These are phyloP conservation scores for Bolinopsis microptera DNA, from an alignment of 37 sponge, comb jelly and placozoan genomes.

Conservation along the genomic window DNA sequence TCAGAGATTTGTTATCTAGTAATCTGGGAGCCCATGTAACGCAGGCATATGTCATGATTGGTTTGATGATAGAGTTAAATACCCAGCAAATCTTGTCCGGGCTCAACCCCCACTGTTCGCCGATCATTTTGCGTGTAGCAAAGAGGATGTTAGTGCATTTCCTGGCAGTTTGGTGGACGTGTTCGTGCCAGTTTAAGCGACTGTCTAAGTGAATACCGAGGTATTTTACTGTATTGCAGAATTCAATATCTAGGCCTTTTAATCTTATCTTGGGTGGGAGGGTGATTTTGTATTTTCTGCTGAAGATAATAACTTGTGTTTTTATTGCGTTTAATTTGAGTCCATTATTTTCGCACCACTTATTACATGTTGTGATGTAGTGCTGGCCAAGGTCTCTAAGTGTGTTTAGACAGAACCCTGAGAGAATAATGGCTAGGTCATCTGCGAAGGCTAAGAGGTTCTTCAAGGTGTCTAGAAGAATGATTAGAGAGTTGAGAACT, in stretches of 20 bases:
- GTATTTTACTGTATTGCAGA: too few species aligned
- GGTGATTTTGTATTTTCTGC: neutral
- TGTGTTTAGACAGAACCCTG: neutral
- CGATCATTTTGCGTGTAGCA: too few species aligned
- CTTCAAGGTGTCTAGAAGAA: neutral
- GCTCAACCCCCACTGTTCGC: too few species aligned
- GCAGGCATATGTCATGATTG: conserved; percentile 42
- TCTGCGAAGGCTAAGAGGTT: conserved; percentile 26
- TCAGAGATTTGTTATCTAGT: neutral
- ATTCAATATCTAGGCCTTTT: too few species aligned
- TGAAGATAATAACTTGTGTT: conserved; percentile 44
- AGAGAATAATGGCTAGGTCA: neutral
- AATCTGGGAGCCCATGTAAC: too few species aligned
- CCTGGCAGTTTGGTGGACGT: too few species aligned
- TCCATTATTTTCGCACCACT: conserved; percentile 30
- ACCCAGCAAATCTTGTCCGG: conserved; percentile 5
- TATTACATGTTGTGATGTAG: neutral
- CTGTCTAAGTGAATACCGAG: too few species aligned
- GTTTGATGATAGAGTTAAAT: conserved; percentile 46
- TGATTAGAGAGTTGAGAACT: neutral
- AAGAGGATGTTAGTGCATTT: too few species aligned
- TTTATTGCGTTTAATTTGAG: conserved; percentile 41
- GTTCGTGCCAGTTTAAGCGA: too few species aligned
- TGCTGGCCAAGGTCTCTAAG: neutral
- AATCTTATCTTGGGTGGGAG: neutral